phyloP scores from a whole-genome alignment of 2,113 vertebrate species.

The Abramis brama region DNA sequence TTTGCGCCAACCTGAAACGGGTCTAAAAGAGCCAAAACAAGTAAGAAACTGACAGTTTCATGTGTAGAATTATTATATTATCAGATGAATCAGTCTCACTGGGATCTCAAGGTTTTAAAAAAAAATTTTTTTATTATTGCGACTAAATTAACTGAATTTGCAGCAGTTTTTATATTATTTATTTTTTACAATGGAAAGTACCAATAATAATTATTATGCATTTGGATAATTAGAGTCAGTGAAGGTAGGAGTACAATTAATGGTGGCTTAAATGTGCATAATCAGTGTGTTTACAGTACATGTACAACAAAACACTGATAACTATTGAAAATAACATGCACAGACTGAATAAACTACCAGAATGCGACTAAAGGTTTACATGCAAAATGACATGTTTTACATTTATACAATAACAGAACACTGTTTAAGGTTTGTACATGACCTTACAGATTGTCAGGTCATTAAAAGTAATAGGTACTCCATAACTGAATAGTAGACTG shows the following conservation, averaged over 20 bases:
- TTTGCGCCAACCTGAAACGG: conserved; percentile 68
- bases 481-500: background rate
- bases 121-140: background rate
- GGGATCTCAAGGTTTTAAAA: background rate
- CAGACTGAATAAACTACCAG: background rate
- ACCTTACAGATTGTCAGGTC: background rate
- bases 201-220: background rate
- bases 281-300: background rate
- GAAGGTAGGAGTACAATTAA: background rate
- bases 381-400: background rate
- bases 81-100: background rate
- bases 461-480: too few species aligned
- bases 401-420: background rate
- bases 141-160: background rate
- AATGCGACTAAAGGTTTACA: background rate
- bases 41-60: background rate
- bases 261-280: background rate
- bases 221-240: background rate
- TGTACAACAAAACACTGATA: background rate
- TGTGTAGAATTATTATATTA: background rate
- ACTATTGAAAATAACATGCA: background rate
- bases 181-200: background rate
- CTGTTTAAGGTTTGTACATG: background rate
- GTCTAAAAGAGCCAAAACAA: conserved; percentile 52
- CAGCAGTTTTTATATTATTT: background rate